phyloP scores from a whole-genome alignment of 64 coral and sea anemone species.

The Anthopleura sola region DNA sequence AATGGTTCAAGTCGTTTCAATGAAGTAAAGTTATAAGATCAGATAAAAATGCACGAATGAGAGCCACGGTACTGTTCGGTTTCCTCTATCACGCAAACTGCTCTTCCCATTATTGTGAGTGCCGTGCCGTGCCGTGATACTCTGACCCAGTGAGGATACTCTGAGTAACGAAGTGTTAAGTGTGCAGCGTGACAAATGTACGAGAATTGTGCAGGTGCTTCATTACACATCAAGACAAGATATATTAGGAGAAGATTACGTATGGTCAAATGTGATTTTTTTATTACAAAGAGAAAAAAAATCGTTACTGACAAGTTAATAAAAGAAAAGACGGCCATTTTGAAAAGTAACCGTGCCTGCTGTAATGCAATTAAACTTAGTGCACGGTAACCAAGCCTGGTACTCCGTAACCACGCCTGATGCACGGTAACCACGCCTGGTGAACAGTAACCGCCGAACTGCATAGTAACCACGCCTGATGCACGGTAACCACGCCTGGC shows the following conservation, averaged over 20 bases:
- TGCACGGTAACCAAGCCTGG: not conserved
- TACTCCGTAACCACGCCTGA: not conserved
- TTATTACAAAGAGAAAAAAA: not conserved
- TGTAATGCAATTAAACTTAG: not conserved
- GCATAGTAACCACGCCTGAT: not conserved
- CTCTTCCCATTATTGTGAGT: too few species aligned
- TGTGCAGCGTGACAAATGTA: too few species aligned
- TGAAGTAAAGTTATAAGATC: too few species aligned
- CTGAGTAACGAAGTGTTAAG: too few species aligned
- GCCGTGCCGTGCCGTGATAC: too few species aligned
- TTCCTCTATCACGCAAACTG: too few species aligned
- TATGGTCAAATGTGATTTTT: not conserved
- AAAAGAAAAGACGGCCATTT: not conserved
- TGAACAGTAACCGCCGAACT: not conserved
- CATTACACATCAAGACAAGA: too few species aligned
- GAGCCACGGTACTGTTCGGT: too few species aligned
- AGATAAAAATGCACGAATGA: too few species aligned
- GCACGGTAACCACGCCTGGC: not conserved
- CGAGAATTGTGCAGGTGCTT: too few species aligned
- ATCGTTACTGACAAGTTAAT: not conserved
- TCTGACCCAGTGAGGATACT: too few species aligned
- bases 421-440: not conserved
- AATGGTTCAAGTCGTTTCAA: too few species aligned
- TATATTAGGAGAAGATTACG: not conserved
- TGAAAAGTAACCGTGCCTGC: not conserved